A percentile compares a stretch with the other conserved stretches of the same genome.
phyloP scores from a whole-genome alignment of 2,113 vertebrate species.

The Pelecanus crispus region DNA sequence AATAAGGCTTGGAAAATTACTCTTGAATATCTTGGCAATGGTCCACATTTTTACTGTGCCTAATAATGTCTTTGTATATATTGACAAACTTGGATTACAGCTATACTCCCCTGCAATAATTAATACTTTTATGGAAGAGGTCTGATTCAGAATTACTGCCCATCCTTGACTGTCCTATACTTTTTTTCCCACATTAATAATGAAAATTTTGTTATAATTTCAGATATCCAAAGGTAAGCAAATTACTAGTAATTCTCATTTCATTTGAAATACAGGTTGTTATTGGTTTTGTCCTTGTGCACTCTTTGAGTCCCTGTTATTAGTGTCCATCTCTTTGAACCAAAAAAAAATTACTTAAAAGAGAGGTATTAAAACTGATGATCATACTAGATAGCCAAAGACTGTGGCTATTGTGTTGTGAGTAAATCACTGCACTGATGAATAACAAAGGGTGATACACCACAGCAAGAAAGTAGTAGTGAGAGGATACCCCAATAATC shows the following conservation, averaged over 20 bases:
- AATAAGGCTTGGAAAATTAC: neutral
- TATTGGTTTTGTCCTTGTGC: neutral
- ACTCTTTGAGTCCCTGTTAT: neutral
- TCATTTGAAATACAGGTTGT: neutral
- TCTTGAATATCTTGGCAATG: neutral
- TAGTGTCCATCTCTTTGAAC: neutral
- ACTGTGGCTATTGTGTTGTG: neutral
- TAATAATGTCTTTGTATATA: neutral
- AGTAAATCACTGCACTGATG: neutral
- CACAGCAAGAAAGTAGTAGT: neutral
- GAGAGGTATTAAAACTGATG: neutral
- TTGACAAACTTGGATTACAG: neutral
- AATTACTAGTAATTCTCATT: neutral
- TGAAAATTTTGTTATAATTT: neutral
- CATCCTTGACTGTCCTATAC: neutral
- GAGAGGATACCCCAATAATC: neutral
- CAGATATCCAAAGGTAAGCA: neutral
- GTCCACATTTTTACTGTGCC: neutral
- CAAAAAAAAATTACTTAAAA: neutral
- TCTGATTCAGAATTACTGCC: neutral
- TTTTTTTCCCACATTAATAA: neutral
- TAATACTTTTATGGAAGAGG: neutral
- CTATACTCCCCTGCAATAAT: neutral
- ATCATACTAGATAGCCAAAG: neutral
- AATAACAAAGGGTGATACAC: neutral